Conservation (phyloP, 2,888 invertebrate species). For the Andrena trimmerana region DNA sequence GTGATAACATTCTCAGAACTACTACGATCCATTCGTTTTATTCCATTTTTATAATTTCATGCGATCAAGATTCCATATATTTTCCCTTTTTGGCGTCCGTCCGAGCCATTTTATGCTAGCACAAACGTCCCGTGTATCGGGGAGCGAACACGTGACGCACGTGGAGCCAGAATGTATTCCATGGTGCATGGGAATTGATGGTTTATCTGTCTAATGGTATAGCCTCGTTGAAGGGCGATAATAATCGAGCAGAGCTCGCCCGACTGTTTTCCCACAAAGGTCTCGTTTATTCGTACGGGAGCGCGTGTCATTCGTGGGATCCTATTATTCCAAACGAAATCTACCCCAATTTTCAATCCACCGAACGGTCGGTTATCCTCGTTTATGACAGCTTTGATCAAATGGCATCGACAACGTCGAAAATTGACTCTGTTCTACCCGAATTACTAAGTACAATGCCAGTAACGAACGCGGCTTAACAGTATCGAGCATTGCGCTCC, state of each 20-base stretch:
- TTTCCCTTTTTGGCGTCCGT: not conserved
- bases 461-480: not conserved
- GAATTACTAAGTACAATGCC: slow-evolving; percentile 19
- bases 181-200: slow-evolving; percentile 37
- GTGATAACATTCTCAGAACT: too few relatives aligned
- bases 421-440: not conserved
- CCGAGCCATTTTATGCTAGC: not conserved
- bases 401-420: slow-evolving; percentile 40
- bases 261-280: slow-evolving; percentile 42
- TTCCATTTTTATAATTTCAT: not conserved
- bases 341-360: slow-evolving; percentile 59
- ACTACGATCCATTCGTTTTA: too few relatives aligned
- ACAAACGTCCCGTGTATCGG: not conserved
- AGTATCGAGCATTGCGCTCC: too few relatives aligned
- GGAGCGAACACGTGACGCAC: slow-evolving; percentile 4
- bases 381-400: slow-evolving; percentile 51
- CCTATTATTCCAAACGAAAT: slow-evolving; percentile 49
- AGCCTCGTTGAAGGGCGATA: slow-evolving; percentile 49
- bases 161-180: slow-evolving; percentile 11
- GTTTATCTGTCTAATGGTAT: slow-evolving; percentile 26
- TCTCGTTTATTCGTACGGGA: slow-evolving; percentile 44
- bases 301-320: slow-evolving; percentile 40
- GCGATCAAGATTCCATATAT: not conserved
- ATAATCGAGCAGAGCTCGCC: slow-evolving; percentile 39
- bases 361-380: slow-evolving; percentile 49